These are phyloP conservation scores for Hippocampus abdominalis DNA, from an alignment of 2,113 vertebrate genomes.

Conservation along the genomic window DNA sequence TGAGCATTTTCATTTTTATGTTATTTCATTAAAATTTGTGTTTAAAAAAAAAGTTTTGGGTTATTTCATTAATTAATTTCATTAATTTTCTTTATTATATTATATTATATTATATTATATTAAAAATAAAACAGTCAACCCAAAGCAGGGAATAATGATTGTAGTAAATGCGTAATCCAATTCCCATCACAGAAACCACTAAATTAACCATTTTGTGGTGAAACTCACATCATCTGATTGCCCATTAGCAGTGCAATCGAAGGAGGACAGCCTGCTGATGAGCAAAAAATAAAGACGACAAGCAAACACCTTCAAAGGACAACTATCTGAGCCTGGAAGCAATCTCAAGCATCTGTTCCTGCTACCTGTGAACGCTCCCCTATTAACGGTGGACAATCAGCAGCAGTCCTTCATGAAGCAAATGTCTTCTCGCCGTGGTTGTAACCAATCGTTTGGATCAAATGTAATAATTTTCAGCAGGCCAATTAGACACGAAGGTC, in stretches of 20 bases:
- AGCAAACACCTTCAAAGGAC: slow-evolving; percentile 34
- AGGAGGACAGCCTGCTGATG: background rate
- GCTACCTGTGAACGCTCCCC: slow-evolving; percentile 29
- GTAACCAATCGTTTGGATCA: slow-evolving; percentile 8
- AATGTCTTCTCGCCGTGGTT: slow-evolving; percentile 5
- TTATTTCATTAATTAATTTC: too few species aligned
- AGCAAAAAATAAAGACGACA: slow-evolving; percentile 4
- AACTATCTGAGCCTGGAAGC: slow-evolving; percentile 42
- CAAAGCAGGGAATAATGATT: too few species aligned
- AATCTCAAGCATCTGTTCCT: slow-evolving; percentile 51
- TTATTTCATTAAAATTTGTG: too few species aligned
- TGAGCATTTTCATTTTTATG: too few species aligned
- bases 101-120: too few species aligned
- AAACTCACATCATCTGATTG: background rate
- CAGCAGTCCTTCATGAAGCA: slow-evolving; percentile 1
- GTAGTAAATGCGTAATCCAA: background rate
- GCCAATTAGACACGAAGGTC: background rate
- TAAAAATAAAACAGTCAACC: too few species aligned
- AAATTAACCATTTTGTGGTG: too few species aligned
- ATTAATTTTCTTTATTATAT: too few species aligned
- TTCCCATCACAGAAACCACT: background rate
- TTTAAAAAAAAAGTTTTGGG: too few species aligned
- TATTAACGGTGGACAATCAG: slow-evolving; percentile 8
- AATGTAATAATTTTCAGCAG: slow-evolving; percentile 6
- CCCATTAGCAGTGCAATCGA: background rate